Conservation (phyloP, 2,113 vertebrate species). For the Syrrhaptes paradoxus region DNA sequence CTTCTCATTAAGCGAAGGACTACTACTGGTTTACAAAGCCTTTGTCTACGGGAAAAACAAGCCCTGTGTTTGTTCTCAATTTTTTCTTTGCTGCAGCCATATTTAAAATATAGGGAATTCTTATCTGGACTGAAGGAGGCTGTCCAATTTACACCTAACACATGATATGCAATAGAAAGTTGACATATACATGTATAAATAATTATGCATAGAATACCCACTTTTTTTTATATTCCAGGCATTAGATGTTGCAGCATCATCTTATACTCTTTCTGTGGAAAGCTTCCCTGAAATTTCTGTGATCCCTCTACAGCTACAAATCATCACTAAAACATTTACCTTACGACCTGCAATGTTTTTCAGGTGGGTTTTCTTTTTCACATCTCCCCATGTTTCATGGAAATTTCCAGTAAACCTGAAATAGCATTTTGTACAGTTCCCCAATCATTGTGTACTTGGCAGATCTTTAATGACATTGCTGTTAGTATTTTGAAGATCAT, state of each 20-base stretch:
- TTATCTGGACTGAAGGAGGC: neutral
- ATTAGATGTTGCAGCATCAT: neutral
- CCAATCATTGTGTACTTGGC: neutral
- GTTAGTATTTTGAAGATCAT: neutral
- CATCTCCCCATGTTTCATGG: fast-evolving
- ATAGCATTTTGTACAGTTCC: neutral
- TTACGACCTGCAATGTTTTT: neutral
- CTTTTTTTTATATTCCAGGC: neutral
- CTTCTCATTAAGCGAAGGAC: neutral
- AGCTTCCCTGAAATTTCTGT: neutral
- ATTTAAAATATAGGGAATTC: neutral
- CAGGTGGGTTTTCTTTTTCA: neutral
- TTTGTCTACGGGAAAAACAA: neutral
- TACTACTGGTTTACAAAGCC: neutral
- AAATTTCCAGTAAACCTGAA: slow-evolving; percentile 7
- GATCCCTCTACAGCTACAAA: neutral
- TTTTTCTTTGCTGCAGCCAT: neutral
- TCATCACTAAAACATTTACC: neutral
- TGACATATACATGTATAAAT: neutral
- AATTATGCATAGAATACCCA: neutral
- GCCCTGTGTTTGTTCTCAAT: neutral
- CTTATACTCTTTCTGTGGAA: neutral
- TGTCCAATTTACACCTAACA: neutral
- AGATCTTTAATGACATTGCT: slow-evolving; percentile 15
- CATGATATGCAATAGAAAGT: neutral